Conservation (phyloP, 2,113 vertebrate species). For the Sarotherodon lohbergeri region DNA sequence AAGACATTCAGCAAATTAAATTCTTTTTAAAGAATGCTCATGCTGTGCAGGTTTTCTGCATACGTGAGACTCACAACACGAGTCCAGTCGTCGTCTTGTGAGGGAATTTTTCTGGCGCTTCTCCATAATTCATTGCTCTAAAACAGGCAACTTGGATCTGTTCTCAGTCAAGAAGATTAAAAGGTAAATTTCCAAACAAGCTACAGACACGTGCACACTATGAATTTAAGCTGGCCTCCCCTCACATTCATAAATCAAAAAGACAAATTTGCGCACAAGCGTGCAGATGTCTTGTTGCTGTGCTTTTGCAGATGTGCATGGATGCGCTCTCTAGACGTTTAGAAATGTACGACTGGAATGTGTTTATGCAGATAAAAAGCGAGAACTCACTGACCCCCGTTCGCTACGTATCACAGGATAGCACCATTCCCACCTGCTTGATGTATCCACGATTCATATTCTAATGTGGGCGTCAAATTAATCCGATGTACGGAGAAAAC, state of each 20-base stretch:
- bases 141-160: not conserved
- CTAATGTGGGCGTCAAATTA: not conserved
- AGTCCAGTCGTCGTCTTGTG: not conserved
- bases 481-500: not conserved
- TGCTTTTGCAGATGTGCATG: not conserved
- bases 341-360: not conserved
- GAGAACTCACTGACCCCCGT: not conserved
- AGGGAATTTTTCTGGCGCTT: not conserved
- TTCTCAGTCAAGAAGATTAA: not conserved
- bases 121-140: not conserved
- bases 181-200: not conserved
- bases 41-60: not conserved
- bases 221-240: not conserved
- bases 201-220: not conserved
- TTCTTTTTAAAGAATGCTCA: not conserved
- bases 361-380: not conserved
- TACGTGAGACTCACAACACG: not conserved
- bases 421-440: not conserved
- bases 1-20: not conserved
- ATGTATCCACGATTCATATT: not conserved
- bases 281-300: not conserved
- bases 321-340: not conserved
- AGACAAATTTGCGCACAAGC: not conserved
- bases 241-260: not conserved
- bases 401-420: not conserved